Percentiles rank a stretch among this genome's conserved stretches.
Evolutionary conservation across 2,888 invertebrate genomes (phyloP).

Genomic region (Entomobrya multifasciata): DNA sequence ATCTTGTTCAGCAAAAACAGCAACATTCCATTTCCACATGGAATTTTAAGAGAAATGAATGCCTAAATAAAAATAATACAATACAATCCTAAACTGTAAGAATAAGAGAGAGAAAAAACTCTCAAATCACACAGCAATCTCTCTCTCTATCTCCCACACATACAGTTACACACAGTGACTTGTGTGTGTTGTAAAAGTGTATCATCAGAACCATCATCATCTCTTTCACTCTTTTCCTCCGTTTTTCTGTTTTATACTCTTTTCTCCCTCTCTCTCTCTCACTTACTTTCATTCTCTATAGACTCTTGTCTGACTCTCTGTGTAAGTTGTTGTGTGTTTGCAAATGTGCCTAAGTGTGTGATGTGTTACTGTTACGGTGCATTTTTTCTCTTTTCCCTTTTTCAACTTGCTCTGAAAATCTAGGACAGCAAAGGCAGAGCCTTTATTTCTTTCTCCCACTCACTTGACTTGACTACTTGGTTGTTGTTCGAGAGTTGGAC

Average conservation of each 20-base stretch:
- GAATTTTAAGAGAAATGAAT: slow-evolving; percentile 5
- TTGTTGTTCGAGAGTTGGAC: too few species aligned
- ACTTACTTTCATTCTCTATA: too few species aligned
- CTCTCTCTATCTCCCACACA: neutral
- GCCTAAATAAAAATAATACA: neutral
- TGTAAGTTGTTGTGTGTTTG: too few species aligned
- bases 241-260: slow-evolving; percentile 17
- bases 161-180: slow-evolving; percentile 14
- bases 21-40: slow-evolving; percentile 24
- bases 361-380: too few species aligned
- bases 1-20: neutral
- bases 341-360: too few species aligned
- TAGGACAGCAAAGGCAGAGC: too few species aligned
- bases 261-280: neutral
- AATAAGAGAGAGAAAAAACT: neutral
- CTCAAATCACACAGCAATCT: neutral
- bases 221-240: too few species aligned
- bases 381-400: too few species aligned
- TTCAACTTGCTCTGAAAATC: neutral
- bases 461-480: too few species aligned
- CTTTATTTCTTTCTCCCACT: slow-evolving; percentile 30
- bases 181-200: too few species aligned
- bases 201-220: too few species aligned
- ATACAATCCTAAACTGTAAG: neutral
- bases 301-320: too few species aligned